A percentile compares a stretch with the other conserved stretches of the same genome.
Evolutionary conservation across 2,888 invertebrate species (phyloP).

Genomic region (Lingula anatina): DNA sequence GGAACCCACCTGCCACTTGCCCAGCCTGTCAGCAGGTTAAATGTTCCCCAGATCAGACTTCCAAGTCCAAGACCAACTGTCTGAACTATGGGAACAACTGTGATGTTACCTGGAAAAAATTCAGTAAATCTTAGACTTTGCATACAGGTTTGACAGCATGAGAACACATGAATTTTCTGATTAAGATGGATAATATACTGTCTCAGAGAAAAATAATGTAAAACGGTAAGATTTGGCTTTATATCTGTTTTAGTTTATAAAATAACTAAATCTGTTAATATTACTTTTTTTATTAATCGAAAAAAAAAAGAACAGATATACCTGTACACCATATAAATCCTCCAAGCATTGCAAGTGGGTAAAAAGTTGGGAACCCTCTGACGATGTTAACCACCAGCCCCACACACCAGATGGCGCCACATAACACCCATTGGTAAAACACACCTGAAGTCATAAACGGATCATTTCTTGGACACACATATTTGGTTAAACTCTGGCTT

Average conservation of each 20-base stretch:
- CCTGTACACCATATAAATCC: slow-evolving; percentile 55
- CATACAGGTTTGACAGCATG: background rate
- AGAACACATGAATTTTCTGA: background rate
- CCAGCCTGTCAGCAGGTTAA: slow-evolving; percentile 54
- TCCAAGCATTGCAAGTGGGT: slow-evolving; percentile 55
- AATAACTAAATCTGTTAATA: no score
- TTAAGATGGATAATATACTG: no score
- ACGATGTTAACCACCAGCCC: slow-evolving; percentile 49
- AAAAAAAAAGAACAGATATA: slow-evolving; percentile 14
- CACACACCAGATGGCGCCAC: slow-evolving; percentile 47
- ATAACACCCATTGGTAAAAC: slow-evolving; percentile 56
- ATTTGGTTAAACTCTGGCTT: background rate
- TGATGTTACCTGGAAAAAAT: slow-evolving; percentile 49
- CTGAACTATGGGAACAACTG: slow-evolving; percentile 54
- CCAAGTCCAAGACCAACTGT: slow-evolving; percentile 54
- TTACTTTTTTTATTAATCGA: background rate
- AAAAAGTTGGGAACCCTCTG: slow-evolving; percentile 47
- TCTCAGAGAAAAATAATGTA: no score
- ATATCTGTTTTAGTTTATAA: background rate
- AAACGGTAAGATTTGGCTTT: background rate
- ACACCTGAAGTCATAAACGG: slow-evolving; percentile 43
- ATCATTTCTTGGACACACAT: background rate
- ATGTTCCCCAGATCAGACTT: slow-evolving; percentile 54
- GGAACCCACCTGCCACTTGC: slow-evolving; percentile 51
- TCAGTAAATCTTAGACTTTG: background rate